phyloP scores from a whole-genome alignment of 2,888 invertebrate genomes.

The Xestoiulus laeticollis region DNA sequence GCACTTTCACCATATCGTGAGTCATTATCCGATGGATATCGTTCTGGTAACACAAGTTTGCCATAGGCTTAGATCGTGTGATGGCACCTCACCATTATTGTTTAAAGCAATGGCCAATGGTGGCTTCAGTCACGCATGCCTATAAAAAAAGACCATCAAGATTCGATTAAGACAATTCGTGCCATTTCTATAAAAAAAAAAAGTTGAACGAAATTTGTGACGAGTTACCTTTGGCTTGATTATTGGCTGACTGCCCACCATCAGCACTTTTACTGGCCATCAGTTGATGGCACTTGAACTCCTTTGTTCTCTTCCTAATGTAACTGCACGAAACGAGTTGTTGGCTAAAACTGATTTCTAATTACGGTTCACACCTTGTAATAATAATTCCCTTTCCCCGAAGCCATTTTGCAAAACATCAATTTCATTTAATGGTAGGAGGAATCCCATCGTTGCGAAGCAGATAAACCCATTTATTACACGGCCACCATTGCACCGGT shows the following conservation, averaged over 20 bases:
- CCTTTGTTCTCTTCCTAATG: neutral
- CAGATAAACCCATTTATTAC: neutral
- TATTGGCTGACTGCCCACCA: neutral
- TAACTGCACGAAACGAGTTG: neutral
- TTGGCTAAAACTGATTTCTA: conserved; percentile 34
- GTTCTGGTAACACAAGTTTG: neutral
- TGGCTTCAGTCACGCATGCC: neutral
- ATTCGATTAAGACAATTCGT: conserved; percentile 43
- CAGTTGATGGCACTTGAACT: neutral
- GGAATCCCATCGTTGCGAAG: neutral
- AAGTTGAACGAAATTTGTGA: conserved; percentile 4
- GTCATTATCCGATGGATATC: conserved; percentile 31
- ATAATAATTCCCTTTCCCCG: conserved; percentile 10
- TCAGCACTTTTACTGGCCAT: neutral
- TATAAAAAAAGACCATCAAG: neutral
- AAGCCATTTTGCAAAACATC: neutral
- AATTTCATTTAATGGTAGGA: conserved; percentile 21
- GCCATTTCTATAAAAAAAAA: neutral
- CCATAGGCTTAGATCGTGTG: neutral
- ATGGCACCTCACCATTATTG: conserved; percentile 10
- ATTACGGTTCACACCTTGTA: conserved; percentile 36
- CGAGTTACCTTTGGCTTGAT: neutral
- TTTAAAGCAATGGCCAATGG: neutral
- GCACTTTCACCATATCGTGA: conserved; percentile 20
- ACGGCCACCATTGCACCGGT: neutral